phyloP scores from a whole-genome alignment of 1,140 invertebrate genomes.

The Pseudomyrmex flavicornis region DNA sequence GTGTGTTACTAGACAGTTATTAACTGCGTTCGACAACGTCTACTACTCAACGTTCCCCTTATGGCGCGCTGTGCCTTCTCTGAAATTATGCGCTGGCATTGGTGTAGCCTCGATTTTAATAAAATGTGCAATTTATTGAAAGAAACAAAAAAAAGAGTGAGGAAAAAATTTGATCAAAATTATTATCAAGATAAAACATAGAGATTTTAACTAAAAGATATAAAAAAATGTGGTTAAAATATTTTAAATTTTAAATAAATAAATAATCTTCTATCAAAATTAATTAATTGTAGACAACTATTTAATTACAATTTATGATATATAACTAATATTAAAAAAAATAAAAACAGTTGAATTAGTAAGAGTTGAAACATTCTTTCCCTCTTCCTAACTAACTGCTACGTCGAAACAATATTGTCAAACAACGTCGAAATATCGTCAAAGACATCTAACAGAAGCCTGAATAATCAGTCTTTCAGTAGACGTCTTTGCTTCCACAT shows the following conservation, averaged over 20 bases:
- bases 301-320: no score
- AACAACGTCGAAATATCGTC: background rate
- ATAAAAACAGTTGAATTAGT: no score
- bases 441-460: conserved; percentile 33
- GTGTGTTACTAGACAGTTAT: conserved; percentile 69
- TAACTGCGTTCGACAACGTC: conserved; percentile 67
- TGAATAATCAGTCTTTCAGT: conserved; percentile 42
- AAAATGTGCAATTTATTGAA: conserved; percentile 8
- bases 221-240: no score
- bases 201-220: no score
- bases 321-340: no score
- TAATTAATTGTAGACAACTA: no score
- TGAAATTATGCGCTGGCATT: conserved; percentile 60
- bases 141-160: background rate
- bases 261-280: no score
- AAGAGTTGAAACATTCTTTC: no score
- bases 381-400: background rate
- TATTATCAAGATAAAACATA: no score
- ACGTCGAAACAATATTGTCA: conserved; percentile 4
- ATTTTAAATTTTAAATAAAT: no score
- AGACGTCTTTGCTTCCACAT: conserved; percentile 5
- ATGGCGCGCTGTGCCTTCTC: conserved; percentile 38
- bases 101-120: conserved; percentile 25
- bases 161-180: no score
- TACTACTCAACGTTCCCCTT: conserved; percentile 61